These are phyloP conservation scores for Scolanthus callimorphus DNA, from an alignment of 92 coral and sea anemone species.

Conservation along the genomic window DNA sequence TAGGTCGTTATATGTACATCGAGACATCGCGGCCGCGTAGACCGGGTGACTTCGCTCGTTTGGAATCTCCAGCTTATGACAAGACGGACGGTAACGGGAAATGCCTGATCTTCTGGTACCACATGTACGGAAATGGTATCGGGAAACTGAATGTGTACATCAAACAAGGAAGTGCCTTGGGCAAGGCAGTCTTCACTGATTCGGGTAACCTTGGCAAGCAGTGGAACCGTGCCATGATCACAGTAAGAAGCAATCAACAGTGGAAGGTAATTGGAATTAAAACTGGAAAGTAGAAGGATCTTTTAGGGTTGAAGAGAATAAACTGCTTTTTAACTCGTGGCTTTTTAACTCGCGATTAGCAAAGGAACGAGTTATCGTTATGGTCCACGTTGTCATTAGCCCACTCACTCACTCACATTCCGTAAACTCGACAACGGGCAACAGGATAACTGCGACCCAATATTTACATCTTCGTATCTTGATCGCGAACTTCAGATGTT, in stretches of 20 bases:
- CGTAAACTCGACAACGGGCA: too few relatives aligned
- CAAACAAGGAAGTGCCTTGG: conserved; percentile 58
- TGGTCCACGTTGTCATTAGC: too few relatives aligned
- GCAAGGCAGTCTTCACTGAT: conserved; percentile 60
- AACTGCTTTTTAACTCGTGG: too few relatives aligned
- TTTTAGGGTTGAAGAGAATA: too few relatives aligned
- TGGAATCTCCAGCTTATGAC: conserved; percentile 59
- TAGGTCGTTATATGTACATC: conserved; percentile 87
- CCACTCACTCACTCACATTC: too few relatives aligned
- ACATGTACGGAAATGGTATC: conserved; percentile 79
- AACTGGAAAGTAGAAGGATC: too few relatives aligned
- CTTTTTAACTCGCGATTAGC: too few relatives aligned
- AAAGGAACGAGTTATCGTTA: too few relatives aligned
- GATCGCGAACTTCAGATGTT: too few relatives aligned
- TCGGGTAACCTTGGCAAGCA: conserved; percentile 81
- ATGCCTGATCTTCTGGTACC: conserved; percentile 93
- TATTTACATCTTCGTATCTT: too few relatives aligned
- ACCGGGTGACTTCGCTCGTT: conserved; percentile 82
- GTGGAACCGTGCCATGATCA: conserved; percentile 79
- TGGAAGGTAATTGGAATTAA: too few relatives aligned
- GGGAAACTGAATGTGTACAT: conserved; percentile 84
- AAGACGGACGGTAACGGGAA: conserved; percentile 72
- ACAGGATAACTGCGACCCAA: too few relatives aligned
- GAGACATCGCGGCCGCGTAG: conserved; percentile 76
- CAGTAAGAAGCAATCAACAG: conserved; percentile 59